Conservation (phyloP, 1,140 invertebrate species). For the Stegodyphus mimosarum region DNA sequence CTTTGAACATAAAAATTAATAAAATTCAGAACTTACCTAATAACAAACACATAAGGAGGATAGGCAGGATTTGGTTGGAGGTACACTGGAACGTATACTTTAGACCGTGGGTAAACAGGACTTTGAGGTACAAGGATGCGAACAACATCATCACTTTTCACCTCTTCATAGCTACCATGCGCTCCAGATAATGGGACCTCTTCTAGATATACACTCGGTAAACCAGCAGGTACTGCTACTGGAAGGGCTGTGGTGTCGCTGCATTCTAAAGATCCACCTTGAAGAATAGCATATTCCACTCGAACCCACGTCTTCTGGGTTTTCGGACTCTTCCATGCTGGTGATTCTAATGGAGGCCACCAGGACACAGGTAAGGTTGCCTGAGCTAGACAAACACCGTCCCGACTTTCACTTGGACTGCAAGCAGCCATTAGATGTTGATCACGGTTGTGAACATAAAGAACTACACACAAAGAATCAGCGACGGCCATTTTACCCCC, state of each 20-base stretch:
- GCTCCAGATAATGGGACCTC: slow-evolving; percentile 79
- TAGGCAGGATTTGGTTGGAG: slow-evolving; percentile 74
- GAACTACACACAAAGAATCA: slow-evolving; percentile 68
- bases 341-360: slow-evolving; percentile 76
- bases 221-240: slow-evolving; percentile 42
- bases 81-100: slow-evolving; percentile 86
- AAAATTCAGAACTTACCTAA: slow-evolving; percentile 75
- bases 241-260: slow-evolving; percentile 47
- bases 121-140: slow-evolving; percentile 88
- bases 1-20: too few relatives aligned
- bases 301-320: slow-evolving; percentile 78
- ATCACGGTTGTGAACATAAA: slow-evolving; percentile 75
- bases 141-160: slow-evolving; percentile 81
- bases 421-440: slow-evolving; percentile 81
- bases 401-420: slow-evolving; percentile 83
- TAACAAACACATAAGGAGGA: slow-evolving; percentile 80
- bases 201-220: slow-evolving; percentile 69
- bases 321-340: slow-evolving; percentile 71
- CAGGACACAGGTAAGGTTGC: slow-evolving; percentile 83
- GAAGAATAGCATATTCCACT: slow-evolving; percentile 82
- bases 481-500: slow-evolving; percentile 62
- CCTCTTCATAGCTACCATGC: slow-evolving; percentile 80
- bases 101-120: slow-evolving; percentile 86
- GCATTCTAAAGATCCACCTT: slow-evolving; percentile 60
- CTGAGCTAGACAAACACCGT: slow-evolving; percentile 87